phyloP scores from a whole-genome alignment of 2,888 invertebrate genomes.

The Epistrophe eligans region DNA sequence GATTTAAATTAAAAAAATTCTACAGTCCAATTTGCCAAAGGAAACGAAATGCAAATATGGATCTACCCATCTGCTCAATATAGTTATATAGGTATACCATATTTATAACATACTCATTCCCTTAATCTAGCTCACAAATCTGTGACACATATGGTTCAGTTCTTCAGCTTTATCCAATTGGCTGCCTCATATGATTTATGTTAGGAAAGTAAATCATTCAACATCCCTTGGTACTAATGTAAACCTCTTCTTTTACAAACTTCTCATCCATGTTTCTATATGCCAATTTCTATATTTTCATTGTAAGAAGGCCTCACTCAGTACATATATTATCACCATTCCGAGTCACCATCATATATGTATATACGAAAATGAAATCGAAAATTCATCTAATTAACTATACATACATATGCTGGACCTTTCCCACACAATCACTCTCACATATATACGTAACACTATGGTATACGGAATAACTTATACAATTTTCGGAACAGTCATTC shows the following conservation, averaged over 20 bases:
- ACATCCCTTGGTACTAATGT: conserved; percentile 43
- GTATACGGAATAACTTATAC: conserved; percentile 27
- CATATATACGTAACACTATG: not conserved
- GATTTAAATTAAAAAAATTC: conserved; percentile 32
- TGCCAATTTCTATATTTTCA: conserved; percentile 12
- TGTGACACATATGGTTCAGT: conserved; percentile 33
- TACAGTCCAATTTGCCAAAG: conserved; percentile 21
- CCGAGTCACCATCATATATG: not conserved
- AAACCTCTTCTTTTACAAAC: conserved; percentile 29
- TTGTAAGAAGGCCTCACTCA: conserved; percentile 14
- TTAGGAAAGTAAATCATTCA: conserved; percentile 55
- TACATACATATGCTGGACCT: conserved; percentile 42
- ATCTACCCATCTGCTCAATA: not conserved
- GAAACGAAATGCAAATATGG: conserved; percentile 51
- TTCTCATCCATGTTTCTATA: conserved; percentile 38
- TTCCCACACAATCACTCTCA: conserved; percentile 41
- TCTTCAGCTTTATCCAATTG: conserved; percentile 31
- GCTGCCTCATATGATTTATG: conserved; percentile 47
- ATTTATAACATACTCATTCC: not conserved
- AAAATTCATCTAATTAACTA: conserved; percentile 74
- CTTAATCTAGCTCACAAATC: conserved; percentile 4
- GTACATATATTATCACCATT: conserved; percentile 23
- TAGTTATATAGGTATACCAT: not conserved
- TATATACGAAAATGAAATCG: conserved; percentile 62
- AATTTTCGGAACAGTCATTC: conserved; percentile 38